Evolutionary conservation across 1,140 invertebrate species (phyloP).

Genomic region (Drosophila pectinifera): DNA sequence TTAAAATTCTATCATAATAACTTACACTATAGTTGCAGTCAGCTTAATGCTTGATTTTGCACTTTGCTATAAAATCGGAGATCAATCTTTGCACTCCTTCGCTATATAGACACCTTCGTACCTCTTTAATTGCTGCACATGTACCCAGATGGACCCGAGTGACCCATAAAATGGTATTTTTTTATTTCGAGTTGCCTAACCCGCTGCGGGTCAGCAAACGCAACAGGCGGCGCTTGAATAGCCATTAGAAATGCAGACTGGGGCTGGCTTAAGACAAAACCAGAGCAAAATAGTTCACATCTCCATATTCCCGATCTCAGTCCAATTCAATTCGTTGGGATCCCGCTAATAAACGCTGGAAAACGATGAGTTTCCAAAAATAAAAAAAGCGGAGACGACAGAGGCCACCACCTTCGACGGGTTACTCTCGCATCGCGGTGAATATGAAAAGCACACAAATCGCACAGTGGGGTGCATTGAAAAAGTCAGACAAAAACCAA

Average conservation of each 20-base stretch:
- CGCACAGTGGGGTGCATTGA: constrained; percentile 68
- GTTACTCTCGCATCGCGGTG: constrained; percentile 47
- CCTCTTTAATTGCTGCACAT: constrained; percentile 74
- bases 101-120: constrained; percentile 1
- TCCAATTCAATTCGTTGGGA: constrained; percentile 49
- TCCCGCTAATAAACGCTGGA: constrained; percentile 68
- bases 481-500: constrained; percentile 31
- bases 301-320: constrained; percentile 20
- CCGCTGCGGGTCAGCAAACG: constrained; percentile 57
- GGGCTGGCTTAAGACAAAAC: constrained; percentile 27
- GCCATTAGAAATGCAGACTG: constrained; percentile 25
- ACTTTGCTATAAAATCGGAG: background rate
- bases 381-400: constrained; percentile 50
- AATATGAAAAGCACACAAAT: constrained; percentile 81
- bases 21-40: background rate
- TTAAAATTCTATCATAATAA: constrained; percentile 3
- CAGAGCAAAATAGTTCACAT: constrained; percentile 41
- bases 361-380: constrained; percentile 81
- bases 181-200: constrained; percentile 44
- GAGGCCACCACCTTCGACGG: constrained; percentile 26
- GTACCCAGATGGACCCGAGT: constrained; percentile 38
- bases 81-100: background rate
- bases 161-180: constrained; percentile 63
- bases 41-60: constrained; percentile 1
- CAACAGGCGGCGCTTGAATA: constrained; percentile 64